Base-by-base conservation (phyloP, 1,140 invertebrate species). In the Drosophila navojoa region DNA sequence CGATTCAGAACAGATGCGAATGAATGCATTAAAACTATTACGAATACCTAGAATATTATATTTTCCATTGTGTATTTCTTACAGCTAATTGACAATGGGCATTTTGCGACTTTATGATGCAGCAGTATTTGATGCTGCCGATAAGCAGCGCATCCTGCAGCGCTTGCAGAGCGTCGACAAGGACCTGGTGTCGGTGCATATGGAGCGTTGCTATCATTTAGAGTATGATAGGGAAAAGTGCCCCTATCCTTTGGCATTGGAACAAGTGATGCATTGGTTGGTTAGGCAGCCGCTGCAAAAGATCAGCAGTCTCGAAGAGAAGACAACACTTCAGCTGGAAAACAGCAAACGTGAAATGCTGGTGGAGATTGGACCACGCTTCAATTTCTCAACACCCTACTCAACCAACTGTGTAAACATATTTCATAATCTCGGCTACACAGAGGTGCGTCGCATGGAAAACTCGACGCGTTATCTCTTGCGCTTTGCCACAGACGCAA, bases 361-460 rank as follows among this genome's bases (percentile, higher is more conserved):
- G 1, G 6, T 90, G 25, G 96, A 97, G 94, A 96, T 97, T 91
- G 96, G 96, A 27, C 96, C 96, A 40, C 95, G 96, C 93, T 96
- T 90, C 35, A 98, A 98, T 92, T 98, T 98, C 92, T 98, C 97
- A 9, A 98, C 98, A 42, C 95, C 98, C 0, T 97, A 97, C 89
- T 99, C 97, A 1, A 98, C 97, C 71, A 99, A 99, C 93, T 97
- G 97, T 54, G 96, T 99, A 4, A 97, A 98, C 29, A 98, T 99
- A 76, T 98, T 97, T 92, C 94, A 96, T 73, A 96, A 97, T 70
- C 94, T 98, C 54, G 95, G 96, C 6, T 91, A 98, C 5, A 91
- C 92, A 25, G 94, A 95, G 91, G 93, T 99, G 2, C 93, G 92
- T 1, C 94, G 98, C 57, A 93, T 99, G 55, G 98, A 99, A 94